Percentiles rank a stretch among this genome's conserved stretches.
Conservation (phyloP, 2,113 vertebrate species). For the Microtus oregoni region DNA sequence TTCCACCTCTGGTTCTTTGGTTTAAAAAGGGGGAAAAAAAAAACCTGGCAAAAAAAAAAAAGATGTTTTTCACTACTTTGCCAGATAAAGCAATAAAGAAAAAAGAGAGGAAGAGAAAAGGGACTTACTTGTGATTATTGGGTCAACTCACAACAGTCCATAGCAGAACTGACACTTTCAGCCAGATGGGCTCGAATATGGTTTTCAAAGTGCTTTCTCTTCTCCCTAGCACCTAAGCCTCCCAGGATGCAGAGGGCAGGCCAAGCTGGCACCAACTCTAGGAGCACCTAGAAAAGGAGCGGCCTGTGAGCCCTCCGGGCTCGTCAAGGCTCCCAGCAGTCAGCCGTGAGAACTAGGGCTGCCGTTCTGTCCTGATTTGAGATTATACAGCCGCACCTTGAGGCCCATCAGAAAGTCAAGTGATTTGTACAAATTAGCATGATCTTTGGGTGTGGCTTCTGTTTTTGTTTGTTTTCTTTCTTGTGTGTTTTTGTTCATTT, state of each 20-base stretch:
- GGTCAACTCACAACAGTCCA: not conserved
- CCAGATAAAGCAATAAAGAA: not conserved
- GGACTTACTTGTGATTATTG: not conserved
- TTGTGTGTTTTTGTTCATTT: not conserved
- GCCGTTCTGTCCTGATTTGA: not conserved
- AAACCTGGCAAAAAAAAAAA: not conserved
- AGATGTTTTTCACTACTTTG: conserved; percentile 3
- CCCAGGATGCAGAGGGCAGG: not conserved
- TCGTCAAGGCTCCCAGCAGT: not conserved
- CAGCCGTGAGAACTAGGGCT: not conserved
- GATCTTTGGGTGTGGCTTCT: not conserved
- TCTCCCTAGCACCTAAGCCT: not conserved
- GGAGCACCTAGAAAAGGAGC: not conserved
- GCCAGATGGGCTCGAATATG: not conserved
- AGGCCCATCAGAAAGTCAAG: not conserved
- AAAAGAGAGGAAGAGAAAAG: not conserved
- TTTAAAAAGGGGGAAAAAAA: not conserved
- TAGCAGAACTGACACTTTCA: not conserved
- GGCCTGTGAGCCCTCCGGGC: not conserved
- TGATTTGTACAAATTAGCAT: not conserved
- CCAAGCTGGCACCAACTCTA: not conserved
- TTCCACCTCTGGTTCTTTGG: not conserved
- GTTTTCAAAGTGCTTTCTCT: not conserved
- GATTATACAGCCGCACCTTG: not conserved
- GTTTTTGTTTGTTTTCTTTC: not conserved